Percentiles rank a stretch among this genome's conserved stretches.
These are phyloP conservation scores for Acholoe squamosa DNA, from an alignment of 2,888 invertebrate genomes.

Conservation along the genomic window DNA sequence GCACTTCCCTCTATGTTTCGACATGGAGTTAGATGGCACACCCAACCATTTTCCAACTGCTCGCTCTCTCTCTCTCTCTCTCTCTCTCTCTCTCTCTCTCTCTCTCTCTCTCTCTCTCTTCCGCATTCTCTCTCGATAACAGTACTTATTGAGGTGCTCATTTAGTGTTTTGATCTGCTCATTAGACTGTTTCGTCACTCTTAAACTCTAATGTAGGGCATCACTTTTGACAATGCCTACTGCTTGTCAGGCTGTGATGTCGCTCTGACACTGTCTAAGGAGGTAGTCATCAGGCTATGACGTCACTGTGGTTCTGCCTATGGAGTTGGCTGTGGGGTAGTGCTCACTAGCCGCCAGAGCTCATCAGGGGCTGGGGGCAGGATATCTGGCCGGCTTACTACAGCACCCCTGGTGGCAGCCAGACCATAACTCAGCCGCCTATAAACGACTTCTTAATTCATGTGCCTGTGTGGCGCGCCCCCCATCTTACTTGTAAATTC, in stretches of 20 bases:
- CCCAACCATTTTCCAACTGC: too few species aligned
- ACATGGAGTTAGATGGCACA: too few species aligned
- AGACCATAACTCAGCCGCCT: conserved; percentile 40
- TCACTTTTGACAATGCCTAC: too few species aligned
- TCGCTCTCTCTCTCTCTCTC: too few species aligned
- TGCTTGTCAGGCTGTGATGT: too few species aligned
- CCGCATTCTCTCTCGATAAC: too few species aligned
- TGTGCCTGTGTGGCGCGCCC: conserved; percentile 38
- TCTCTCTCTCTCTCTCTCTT: too few species aligned
- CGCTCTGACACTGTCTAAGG: too few species aligned
- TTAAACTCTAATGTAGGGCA: too few species aligned
- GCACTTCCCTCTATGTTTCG: too few species aligned
- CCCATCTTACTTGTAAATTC: conserved; percentile 56
- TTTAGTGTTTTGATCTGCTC: neutral
- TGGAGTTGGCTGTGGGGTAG: neutral
- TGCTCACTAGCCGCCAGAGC: conserved; percentile 28
- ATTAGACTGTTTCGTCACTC: neutral
- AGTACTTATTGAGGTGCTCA: too few species aligned
- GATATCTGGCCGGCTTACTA: conserved; percentile 32
- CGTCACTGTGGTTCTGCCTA: neutral
- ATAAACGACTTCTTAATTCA: conserved; percentile 56
- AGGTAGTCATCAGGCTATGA: neutral
- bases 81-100: too few species aligned
- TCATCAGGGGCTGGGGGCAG: conserved; percentile 21
- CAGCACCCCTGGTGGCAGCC: conserved; percentile 22